Evolutionary conservation across 1,140 invertebrate genomes (phyloP).

Genomic region (Agrilus planipennis): DNA sequence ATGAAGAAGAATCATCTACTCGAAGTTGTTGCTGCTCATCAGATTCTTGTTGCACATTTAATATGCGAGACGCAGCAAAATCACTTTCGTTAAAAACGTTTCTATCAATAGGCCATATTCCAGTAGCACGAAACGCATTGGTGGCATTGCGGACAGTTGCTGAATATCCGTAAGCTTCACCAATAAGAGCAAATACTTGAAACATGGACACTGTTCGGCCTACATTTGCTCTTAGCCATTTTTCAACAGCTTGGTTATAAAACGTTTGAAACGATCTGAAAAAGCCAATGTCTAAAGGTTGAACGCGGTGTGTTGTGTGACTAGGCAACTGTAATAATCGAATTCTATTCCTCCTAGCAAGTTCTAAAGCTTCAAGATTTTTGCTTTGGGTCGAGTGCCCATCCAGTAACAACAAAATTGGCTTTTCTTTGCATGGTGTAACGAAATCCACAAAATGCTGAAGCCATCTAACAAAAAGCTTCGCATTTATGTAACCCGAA

Average conservation of each 20-base stretch:
- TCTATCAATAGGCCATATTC: conserved; percentile 29
- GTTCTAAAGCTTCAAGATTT: conserved; percentile 19
- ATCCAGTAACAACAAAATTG: conserved; percentile 18
- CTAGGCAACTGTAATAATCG: conserved; percentile 26
- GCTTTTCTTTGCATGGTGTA: conserved; percentile 14
- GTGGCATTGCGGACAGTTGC: conserved; percentile 29
- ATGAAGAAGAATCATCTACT: no score
- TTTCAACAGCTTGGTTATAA: conserved; percentile 19
- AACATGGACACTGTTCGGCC: conserved; percentile 19
- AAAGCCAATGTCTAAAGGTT: conserved; percentile 29
- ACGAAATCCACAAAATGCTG: conserved; percentile 7
- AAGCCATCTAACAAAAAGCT: conserved; percentile 14
- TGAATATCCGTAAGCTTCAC: conserved; percentile 27
- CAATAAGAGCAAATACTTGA: conserved; percentile 20
- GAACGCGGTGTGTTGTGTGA: conserved; percentile 31
- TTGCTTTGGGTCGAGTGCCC: conserved; percentile 9
- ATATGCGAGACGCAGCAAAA: no score
- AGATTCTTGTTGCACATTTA: no score
- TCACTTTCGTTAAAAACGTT: conserved; percentile 21
- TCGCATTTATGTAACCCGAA: conserved; percentile 20
- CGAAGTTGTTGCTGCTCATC: no score
- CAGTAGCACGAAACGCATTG: conserved; percentile 28
- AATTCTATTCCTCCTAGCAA: conserved; percentile 17
- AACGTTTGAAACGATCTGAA: conserved; percentile 30
- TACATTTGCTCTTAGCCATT: conserved; percentile 22